phyloP scores from a whole-genome alignment of 2,797 vertebrate species.

The Dallia pectoralis region DNA sequence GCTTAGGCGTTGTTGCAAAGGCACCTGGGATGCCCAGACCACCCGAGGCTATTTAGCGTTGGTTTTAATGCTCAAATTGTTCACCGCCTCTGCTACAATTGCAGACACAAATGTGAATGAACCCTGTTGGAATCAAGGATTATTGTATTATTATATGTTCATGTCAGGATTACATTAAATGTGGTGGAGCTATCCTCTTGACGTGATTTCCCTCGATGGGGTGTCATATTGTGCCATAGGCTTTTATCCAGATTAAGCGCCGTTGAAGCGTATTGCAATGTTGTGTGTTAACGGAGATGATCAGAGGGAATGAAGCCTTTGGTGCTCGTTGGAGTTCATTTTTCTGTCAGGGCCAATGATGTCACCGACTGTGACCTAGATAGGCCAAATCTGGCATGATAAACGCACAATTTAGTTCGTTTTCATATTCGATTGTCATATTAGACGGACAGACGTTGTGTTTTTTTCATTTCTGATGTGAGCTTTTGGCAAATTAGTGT shows the following conservation, averaged over 20 bases:
- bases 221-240: constrained; percentile 11
- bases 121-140: neutral
- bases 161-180: neutral
- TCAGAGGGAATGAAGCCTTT: neutral
- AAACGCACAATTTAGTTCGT: constrained; percentile 1
- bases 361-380: constrained; percentile 8
- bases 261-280: constrained; percentile 8
- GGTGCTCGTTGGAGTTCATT: constrained; percentile 10
- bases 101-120: neutral
- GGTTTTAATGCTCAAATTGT: no score
- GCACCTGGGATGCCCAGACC: no score
- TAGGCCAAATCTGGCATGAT: neutral
- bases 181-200: neutral
- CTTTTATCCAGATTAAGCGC: constrained; percentile 16
- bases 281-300: constrained; percentile 9
- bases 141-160: neutral
- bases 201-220: neutral
- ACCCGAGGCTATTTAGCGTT: no score
- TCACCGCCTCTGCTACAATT: no score
- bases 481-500: neutral
- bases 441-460: neutral
- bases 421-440: neutral
- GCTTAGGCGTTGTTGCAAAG: no score
- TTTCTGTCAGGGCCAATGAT: neutral
- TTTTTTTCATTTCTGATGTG: neutral